phyloP scores from a whole-genome alignment of 30 jellyfish, hydroid and myxozoan species.

The Euphysa ruthae region DNA sequence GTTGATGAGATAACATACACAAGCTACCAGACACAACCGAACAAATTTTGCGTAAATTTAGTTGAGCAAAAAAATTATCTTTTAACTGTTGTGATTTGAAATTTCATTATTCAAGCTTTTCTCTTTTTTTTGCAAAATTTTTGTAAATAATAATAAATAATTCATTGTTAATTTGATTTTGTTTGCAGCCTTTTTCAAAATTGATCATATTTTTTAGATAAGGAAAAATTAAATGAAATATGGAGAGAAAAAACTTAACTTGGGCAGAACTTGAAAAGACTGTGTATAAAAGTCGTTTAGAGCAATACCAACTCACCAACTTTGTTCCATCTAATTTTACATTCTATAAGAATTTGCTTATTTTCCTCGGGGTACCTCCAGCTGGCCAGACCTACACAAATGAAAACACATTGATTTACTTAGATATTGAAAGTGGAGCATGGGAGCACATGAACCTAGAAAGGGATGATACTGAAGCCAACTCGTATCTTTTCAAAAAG shows the following conservation, averaged over 20 bases:
- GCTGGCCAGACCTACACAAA: conserved; percentile 10
- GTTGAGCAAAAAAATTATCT: too few relatives aligned
- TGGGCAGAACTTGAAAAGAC: conserved; percentile 28
- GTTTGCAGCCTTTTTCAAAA: too few relatives aligned
- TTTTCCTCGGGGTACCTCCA: conserved; percentile 65
- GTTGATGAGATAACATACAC: too few relatives aligned
- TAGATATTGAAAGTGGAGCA: conserved; percentile 32
- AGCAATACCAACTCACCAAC: conserved; percentile 20
- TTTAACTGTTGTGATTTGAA: too few relatives aligned
- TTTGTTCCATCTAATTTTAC: conserved; percentile 58
- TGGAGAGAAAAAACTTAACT: background rate
- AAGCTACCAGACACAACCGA: too few relatives aligned
- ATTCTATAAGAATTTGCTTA: conserved; percentile 36
- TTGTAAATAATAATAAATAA: too few relatives aligned
- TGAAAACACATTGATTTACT: conserved; percentile 57
- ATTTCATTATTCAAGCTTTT: too few relatives aligned
- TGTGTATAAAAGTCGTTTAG: conserved; percentile 26
- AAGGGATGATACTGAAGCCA: background rate
- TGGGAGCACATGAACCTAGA: conserved; percentile 30
- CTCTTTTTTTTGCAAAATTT: too few relatives aligned
- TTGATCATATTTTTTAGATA: too few relatives aligned
- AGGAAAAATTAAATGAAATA: too few relatives aligned
- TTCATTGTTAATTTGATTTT: too few relatives aligned
- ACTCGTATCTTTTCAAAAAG: conserved; percentile 3
- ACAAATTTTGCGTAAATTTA: too few relatives aligned